Evolutionary conservation across 2,797 vertebrate species (phyloP).

Genomic region (Fringilla coelebs): DNA sequence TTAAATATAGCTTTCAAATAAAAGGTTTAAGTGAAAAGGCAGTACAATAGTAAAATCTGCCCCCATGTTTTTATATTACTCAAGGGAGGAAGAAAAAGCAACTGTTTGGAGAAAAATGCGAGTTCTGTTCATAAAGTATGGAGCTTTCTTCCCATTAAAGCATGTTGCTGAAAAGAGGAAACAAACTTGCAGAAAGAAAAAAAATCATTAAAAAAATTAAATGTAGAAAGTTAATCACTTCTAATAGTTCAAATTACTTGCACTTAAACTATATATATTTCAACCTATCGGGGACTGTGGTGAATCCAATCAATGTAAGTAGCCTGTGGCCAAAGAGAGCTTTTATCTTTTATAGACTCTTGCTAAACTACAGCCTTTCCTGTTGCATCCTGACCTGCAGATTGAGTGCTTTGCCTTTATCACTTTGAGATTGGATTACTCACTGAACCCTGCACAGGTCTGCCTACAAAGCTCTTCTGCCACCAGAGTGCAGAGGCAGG

Average conservation of each 20-base stretch:
- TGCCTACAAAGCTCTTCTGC: background rate
- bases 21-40: background rate
- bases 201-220: background rate
- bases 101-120: background rate
- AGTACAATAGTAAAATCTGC: background rate
- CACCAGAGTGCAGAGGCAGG: background rate
- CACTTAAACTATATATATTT: background rate
- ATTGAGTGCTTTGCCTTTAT: background rate
- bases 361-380: background rate
- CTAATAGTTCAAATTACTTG: background rate
- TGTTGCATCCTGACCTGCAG: background rate
- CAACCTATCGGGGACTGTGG: background rate
- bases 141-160: background rate
- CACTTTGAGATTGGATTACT: background rate
- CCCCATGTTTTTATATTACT: background rate
- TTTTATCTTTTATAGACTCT: conserved; percentile 3
- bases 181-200: background rate
- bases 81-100: background rate
- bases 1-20: background rate
- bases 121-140: background rate
- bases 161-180: background rate
- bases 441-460: background rate
- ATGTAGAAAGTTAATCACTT: background rate
- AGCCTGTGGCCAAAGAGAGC: background rate
- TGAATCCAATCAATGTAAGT: background rate